phyloP scores from a whole-genome alignment of 2,113 vertebrate species.

The Bos indicus region DNA sequence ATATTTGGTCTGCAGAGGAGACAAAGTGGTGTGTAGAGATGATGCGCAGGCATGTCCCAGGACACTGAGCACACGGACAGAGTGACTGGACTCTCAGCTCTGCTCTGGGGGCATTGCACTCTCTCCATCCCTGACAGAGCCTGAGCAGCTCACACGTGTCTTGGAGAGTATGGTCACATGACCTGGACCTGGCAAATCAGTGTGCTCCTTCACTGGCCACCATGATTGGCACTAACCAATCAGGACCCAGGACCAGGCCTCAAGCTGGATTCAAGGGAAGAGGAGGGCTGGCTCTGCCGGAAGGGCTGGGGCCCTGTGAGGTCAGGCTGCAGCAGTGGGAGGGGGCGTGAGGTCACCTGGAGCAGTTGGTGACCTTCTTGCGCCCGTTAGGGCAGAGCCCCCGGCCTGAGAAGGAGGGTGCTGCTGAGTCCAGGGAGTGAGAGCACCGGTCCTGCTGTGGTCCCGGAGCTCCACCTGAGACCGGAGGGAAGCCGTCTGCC shows the following conservation, averaged over 20 bases:
- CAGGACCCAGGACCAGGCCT: not conserved
- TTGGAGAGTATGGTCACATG: not conserved
- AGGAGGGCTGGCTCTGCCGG: no score
- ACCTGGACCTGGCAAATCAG: not conserved
- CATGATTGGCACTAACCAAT: not conserved
- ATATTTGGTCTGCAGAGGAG: no score
- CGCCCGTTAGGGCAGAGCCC: rapidly evolving
- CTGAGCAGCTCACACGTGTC: not conserved
- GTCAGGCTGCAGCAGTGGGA: not conserved
- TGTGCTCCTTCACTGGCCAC: not conserved
- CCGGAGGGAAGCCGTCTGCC: no score
- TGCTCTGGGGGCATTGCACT: not conserved
- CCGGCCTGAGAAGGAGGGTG: not conserved
- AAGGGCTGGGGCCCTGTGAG: no score
- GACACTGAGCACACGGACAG: not conserved
- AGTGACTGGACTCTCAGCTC: not conserved
- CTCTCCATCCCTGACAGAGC: not conserved
- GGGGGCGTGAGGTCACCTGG: not conserved
- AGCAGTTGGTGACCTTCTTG: not conserved
- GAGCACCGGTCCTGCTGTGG: not conserved
- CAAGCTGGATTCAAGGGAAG: not conserved
- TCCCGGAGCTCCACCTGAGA: not conserved
- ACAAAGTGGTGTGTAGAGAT: not conserved
- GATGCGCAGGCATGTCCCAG: not conserved
- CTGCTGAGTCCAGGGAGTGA: not conserved